Evolutionary conservation across 2,888 invertebrate species (phyloP), one percentile per base, ranked within the genome.

Genomic region (Spodoptera picta): DNA sequence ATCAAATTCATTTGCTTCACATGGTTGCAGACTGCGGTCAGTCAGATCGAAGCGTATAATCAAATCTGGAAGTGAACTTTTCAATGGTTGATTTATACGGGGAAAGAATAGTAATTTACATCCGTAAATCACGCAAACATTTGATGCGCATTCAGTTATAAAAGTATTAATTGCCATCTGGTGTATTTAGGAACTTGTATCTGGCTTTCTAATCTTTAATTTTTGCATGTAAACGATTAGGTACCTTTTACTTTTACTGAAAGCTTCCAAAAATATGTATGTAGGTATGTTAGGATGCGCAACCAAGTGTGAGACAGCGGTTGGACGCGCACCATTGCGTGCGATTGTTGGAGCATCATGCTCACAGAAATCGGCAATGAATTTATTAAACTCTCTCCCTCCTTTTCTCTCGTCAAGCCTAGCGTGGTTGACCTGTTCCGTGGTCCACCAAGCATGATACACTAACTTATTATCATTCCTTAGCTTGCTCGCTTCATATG

Each of bases 291-390:
- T 79, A 79, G 81, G 80, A 83, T 83, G 88, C 77, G 87, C 90
- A 90, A 66, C 88, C 85, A 82, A 89, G 87, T 92, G 87, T 88
- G 83, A 82, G 83, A 81, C 82, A 86, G 86, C 90, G 90, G 87
- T 87, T 83, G 84, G 91, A 83, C 83, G 81, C 90, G 89, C 91
- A 72, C 88, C 90, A 91, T 90, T 89, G 92, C 89, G 66, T 84
- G 73, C 73, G 23, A 69, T 78, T 83, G 77, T 79, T 77, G 73
- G 55, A 72, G 63, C 77, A 76, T 69, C 66, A 73, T 83, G 75
- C 67, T 73, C 79, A 66, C 83, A 77, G 81, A 82, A 80, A 82
- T 80, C 80, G 71, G 67, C 78, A 73, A 83, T 83, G 79, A 78
- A 84, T 84, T 82, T 77, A 80, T 79, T 77, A 73, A 68, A 82